These are phyloP conservation scores for Apus apus DNA, from an alignment of 2,113 vertebrate species.

Conservation along the genomic window DNA sequence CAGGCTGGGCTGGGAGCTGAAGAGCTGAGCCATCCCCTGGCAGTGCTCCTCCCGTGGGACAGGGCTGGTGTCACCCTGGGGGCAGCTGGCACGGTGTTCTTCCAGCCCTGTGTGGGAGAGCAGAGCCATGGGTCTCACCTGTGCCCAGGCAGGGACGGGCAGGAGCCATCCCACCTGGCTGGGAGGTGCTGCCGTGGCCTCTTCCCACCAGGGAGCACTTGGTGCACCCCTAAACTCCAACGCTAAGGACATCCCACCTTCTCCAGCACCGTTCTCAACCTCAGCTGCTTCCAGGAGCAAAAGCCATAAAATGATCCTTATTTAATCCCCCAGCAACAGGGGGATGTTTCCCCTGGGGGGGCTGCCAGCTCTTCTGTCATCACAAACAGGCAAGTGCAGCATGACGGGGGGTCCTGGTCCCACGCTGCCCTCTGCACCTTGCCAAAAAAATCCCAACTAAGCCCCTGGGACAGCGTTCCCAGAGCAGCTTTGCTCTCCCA, in stretches of 20 bases:
- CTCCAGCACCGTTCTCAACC: neutral
- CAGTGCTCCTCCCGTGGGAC: slow-evolving; percentile 31
- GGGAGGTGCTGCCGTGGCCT: neutral
- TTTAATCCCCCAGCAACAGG: too few relatives aligned
- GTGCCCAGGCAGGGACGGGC: accelerated
- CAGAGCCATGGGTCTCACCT: neutral
- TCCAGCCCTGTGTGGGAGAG: neutral
- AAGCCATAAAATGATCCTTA: neutral
- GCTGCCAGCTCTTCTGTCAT: accelerated
- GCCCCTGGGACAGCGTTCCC: too few relatives aligned
- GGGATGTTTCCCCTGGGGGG: too few relatives aligned
- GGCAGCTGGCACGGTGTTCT: accelerated
- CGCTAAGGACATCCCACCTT: neutral
- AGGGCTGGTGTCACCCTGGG: neutral
- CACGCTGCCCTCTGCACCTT: neutral
- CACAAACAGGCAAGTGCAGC: neutral
- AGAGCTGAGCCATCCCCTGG: slow-evolving; percentile 72
- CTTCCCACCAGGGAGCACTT: neutral
- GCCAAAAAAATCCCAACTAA: too few relatives aligned
- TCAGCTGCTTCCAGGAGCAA: neutral
- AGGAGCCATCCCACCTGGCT: neutral
- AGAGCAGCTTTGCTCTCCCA: neutral
- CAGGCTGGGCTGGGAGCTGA: neutral
- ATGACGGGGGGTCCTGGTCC: neutral
- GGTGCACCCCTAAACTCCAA: accelerated